Evolutionary conservation across 2,113 vertebrate genomes (phyloP).

Genomic region (Poeciliopsis retropinna): DNA sequence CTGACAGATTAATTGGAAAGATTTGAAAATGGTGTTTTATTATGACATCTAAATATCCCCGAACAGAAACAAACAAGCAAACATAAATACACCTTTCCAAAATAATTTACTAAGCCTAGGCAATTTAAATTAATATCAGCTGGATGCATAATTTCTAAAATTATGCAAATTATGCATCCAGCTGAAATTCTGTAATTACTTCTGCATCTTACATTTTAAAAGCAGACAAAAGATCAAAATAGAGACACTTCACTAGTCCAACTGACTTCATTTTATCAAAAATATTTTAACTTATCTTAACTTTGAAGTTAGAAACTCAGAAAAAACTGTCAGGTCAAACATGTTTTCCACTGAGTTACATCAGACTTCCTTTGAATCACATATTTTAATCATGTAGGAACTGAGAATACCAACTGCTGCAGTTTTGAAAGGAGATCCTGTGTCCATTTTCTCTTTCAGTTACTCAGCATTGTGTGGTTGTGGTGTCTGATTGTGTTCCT

Average conservation of each 20-base stretch:
- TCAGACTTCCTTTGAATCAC: background rate
- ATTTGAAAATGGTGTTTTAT: background rate
- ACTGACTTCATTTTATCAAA: too few relatives aligned
- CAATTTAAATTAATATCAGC: too few relatives aligned
- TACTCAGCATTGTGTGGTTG: conserved; percentile 1
- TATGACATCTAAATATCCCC: too few relatives aligned
- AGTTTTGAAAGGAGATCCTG: background rate
- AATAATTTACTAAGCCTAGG: too few relatives aligned
- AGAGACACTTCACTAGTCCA: too few relatives aligned
- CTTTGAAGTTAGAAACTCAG: background rate
- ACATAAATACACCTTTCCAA: background rate
- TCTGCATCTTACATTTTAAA: too few relatives aligned
- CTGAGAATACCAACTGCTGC: background rate
- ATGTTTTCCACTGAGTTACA: background rate
- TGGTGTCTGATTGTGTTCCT: background rate
- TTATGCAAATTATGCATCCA: too few relatives aligned
- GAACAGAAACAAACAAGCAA: background rate
- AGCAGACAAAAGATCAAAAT: too few relatives aligned
- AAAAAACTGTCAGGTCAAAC: background rate
- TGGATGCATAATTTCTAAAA: background rate
- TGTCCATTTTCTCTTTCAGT: background rate
- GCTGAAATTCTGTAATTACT: too few relatives aligned
- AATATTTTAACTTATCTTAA: background rate
- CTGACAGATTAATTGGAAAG: background rate
- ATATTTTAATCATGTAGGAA: background rate